These are phyloP conservation scores for Misgurnus anguillicaudatus DNA, from an alignment of 2,113 vertebrate species.

Conservation along the genomic window DNA sequence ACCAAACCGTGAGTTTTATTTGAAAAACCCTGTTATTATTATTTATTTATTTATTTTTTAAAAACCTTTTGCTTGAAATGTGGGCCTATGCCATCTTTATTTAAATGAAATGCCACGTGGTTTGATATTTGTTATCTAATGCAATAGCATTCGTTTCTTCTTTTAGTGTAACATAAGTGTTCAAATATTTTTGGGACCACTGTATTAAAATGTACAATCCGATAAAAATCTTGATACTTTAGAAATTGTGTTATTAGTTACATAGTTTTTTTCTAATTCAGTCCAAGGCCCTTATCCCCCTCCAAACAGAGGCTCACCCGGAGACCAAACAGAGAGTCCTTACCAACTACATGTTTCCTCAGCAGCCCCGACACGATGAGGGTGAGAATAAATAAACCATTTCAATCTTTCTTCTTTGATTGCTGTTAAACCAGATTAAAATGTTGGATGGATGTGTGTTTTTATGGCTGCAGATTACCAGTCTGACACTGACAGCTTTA, in stretches of 20 bases:
- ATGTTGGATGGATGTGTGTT: slow-evolving; percentile 2
- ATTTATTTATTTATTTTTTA: no score
- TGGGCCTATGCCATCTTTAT: no score
- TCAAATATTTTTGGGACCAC: not conserved
- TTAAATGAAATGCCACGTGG: not conserved
- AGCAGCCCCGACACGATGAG: slow-evolving; percentile 95
- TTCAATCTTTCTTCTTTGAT: not conserved
- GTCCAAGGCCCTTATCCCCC: slow-evolving; percentile 98
- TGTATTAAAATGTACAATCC: no score
- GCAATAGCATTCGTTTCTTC: not conserved
- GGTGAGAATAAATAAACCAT: slow-evolving; percentile 71
- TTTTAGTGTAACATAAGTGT: no score
- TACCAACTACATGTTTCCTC: slow-evolving; percentile 99
- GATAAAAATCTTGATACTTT: not conserved
- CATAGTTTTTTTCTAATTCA: slow-evolving; percentile 58
- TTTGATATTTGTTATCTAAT: not conserved
- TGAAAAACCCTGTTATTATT: no score
- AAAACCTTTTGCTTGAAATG: no score
- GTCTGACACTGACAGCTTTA: slow-evolving; percentile 98
- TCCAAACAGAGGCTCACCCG: slow-evolving; percentile 97
- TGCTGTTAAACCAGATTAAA: slow-evolving; percentile 7
- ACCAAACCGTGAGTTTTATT: no score
- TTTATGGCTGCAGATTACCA: slow-evolving; percentile 84
- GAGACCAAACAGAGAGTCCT: slow-evolving; percentile 98
- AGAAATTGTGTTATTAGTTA: not conserved